phyloP scores from a whole-genome alignment of 2,888 invertebrate genomes.

The Dorcus parallelipipedus region DNA sequence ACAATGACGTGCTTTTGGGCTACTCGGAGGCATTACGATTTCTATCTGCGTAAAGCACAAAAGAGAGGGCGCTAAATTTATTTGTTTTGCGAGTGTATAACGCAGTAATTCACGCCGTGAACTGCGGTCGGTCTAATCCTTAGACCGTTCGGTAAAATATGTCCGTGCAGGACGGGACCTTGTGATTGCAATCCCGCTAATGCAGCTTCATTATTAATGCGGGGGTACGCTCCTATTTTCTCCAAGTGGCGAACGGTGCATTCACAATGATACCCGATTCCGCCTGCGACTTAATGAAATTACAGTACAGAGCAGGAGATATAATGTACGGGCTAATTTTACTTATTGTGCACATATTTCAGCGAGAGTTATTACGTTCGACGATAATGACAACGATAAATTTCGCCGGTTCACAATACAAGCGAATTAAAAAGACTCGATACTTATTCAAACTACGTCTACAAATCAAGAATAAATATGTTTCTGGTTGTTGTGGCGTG shows the following conservation, averaged over 20 bases:
- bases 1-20: no score
- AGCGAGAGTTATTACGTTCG: neutral
- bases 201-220: slow-evolving; percentile 38
- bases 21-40: neutral
- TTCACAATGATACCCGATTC: neutral
- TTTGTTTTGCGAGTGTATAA: slow-evolving; percentile 28
- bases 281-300: neutral
- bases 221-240: neutral
- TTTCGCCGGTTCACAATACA: no score
- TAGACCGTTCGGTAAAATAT: slow-evolving; percentile 41
- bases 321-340: neutral
- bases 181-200: slow-evolving; percentile 40
- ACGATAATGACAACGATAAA: no score
- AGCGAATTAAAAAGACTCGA: no score
- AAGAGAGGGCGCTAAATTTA: slow-evolving; percentile 10
- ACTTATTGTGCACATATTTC: neutral
- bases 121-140: slow-evolving; percentile 38
- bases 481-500: neutral
- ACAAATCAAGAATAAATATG: no score
- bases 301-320: neutral
- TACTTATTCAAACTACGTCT: no score
- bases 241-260: neutral
- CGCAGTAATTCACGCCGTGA: slow-evolving; percentile 35
- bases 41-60: neutral
- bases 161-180: slow-evolving; percentile 24